Conservation (phyloP, 2,113 vertebrate genomes). For the Plotosus lineatus region DNA sequence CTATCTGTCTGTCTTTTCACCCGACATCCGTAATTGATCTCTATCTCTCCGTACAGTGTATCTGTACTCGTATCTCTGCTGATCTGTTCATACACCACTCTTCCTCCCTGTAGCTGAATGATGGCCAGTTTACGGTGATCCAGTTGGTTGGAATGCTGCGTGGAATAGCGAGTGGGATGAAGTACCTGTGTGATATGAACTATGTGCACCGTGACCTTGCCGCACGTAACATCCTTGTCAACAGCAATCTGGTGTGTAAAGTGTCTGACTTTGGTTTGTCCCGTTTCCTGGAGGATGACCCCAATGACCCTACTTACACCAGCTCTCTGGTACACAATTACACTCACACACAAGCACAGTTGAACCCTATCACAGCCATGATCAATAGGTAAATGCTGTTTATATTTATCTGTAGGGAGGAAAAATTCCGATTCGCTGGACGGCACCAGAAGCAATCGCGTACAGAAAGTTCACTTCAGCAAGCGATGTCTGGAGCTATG, state of each 20-base stretch:
- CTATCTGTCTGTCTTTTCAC: not conserved
- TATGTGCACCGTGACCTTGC: constrained; percentile 94
- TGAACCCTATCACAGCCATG: not conserved
- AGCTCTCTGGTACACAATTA: constrained; percentile 85
- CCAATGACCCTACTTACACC: constrained; percentile 92
- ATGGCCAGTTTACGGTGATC: constrained; percentile 96
- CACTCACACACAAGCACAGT: not conserved
- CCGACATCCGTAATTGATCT: too few species aligned
- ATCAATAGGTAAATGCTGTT: not conserved
- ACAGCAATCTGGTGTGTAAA: constrained; percentile 97
- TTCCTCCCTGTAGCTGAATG: constrained; percentile 81
- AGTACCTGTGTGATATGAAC: constrained; percentile 97
- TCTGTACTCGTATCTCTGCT: not conserved
- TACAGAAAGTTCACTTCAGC: constrained; percentile 98
- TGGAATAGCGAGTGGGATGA: constrained; percentile 94
- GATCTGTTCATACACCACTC: not conserved
- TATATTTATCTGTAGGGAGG: constrained; percentile 78
- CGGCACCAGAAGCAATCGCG: constrained; percentile 93
- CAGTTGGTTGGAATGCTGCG: constrained; percentile 95
- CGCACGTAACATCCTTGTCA: constrained; percentile 94
- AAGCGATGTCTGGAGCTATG: constrained; percentile 97
- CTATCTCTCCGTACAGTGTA: not conserved
- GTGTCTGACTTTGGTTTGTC: constrained; percentile 96
- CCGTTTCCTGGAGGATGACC: constrained; percentile 91
- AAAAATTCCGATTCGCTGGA: constrained; percentile 98